phyloP scores from a whole-genome alignment of 2,797 vertebrate species.

The Melanotaenia nigrans region DNA sequence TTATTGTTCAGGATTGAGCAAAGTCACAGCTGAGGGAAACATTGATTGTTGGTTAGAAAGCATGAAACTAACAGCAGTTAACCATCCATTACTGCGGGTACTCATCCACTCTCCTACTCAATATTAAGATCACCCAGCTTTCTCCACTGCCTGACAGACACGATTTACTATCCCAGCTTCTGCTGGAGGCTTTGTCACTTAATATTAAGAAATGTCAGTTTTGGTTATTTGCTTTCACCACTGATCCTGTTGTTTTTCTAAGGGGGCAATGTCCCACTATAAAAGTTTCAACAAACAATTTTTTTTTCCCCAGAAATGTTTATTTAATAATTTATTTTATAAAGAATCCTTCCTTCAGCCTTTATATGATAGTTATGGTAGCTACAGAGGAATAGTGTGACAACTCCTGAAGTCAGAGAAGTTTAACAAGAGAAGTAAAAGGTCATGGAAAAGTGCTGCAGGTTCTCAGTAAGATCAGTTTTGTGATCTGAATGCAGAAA shows the following conservation, averaged over 20 bases:
- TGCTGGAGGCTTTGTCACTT: not conserved
- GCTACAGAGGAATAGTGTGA: not conserved
- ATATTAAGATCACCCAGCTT: not conserved
- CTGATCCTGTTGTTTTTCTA: not conserved
- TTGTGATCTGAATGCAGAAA: conserved; percentile 8
- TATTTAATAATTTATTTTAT: not conserved
- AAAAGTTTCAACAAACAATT: not conserved
- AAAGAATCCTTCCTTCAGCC: not conserved
- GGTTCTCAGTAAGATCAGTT: not conserved
- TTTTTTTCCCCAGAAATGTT: not conserved
- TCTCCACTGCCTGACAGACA: not conserved
- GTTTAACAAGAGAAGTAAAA: conserved; percentile 13
- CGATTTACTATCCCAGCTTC: not conserved
- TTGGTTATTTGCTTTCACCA: not conserved
- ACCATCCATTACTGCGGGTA: not conserved
- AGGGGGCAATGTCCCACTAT: not conserved
- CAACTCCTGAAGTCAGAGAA: conserved; percentile 13
- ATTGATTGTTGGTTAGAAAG: not conserved
- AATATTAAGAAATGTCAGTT: not conserved
- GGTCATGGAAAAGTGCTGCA: not conserved
- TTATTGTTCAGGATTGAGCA: not conserved
- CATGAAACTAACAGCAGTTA: not conserved
- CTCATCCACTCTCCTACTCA: not conserved
- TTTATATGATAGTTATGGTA: not conserved
- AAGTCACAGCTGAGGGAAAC: not conserved